Percentiles rank a stretch among this genome's conserved stretches.
These are phyloP conservation scores for Catharus ustulatus DNA, from an alignment of 2,797 vertebrate genomes.

Conservation along the genomic window DNA sequence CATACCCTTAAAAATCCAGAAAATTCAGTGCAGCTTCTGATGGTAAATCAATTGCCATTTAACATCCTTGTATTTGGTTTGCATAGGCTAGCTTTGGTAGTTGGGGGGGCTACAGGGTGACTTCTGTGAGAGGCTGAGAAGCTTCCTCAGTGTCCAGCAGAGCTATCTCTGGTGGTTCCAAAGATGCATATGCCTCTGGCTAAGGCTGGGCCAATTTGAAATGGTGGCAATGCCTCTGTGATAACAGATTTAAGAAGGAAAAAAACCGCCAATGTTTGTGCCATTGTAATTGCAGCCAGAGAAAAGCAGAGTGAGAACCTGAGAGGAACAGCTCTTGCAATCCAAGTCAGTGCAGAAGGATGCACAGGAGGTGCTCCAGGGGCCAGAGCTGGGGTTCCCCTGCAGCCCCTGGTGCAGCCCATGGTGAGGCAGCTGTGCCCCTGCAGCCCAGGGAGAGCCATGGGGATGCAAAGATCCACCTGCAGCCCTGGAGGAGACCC, in stretches of 20 bases:
- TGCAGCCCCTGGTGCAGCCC: neutral
- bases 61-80: neutral
- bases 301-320: neutral
- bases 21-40: neutral
- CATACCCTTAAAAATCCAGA: neutral
- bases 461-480: neutral
- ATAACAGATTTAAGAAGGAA: neutral
- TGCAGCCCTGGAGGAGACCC: neutral
- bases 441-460: neutral
- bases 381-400: rapidly evolving
- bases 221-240: neutral
- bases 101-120: no score
- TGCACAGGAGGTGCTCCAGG: neutral
- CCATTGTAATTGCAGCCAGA: neutral
- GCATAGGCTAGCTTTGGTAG: neutral
- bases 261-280: neutral
- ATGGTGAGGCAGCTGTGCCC: neutral
- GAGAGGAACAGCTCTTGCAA: neutral
- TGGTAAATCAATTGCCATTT: neutral
- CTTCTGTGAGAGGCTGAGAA: neutral
- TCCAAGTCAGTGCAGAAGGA: rapidly evolving
- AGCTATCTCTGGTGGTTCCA: neutral
- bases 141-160: neutral
- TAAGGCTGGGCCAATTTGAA: neutral
- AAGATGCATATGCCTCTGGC: neutral